These are phyloP conservation scores for Exocentrus adspersus DNA, from an alignment of 2,888 invertebrate species.

Conservation along the genomic window DNA sequence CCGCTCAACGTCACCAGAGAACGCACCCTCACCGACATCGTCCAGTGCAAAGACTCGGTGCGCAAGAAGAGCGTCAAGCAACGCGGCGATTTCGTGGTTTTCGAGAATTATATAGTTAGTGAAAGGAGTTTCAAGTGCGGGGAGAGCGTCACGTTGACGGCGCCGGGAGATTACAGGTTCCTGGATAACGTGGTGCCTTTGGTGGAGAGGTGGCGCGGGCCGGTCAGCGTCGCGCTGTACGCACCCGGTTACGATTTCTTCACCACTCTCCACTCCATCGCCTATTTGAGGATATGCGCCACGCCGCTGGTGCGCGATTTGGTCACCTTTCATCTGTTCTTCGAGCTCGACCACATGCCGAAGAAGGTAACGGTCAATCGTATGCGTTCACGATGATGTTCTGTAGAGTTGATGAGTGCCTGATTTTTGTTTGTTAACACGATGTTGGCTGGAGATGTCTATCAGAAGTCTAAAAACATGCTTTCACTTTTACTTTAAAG, in stretches of 20 bases:
- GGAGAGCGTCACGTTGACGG: slow-evolving; percentile 46
- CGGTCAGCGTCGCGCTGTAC: slow-evolving; percentile 84
- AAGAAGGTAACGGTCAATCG: slow-evolving; percentile 58
- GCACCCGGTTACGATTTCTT: slow-evolving; percentile 83
- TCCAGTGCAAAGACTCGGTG: slow-evolving; percentile 28
- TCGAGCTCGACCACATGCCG: slow-evolving; percentile 82
- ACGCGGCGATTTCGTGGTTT: slow-evolving; percentile 73
- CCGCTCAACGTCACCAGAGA: not conserved
- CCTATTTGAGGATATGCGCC: slow-evolving; percentile 78
- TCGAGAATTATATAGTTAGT: slow-evolving; percentile 80
- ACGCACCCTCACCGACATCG: slow-evolving; percentile 2
- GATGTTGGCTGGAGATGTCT: too few species aligned
- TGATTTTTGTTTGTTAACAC: too few species aligned
- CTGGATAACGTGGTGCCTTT: slow-evolving; percentile 85
- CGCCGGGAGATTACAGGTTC: slow-evolving; percentile 68
- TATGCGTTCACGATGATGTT: too few species aligned
- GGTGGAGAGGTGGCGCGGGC: slow-evolving; percentile 84
- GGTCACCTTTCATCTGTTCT: slow-evolving; percentile 87
- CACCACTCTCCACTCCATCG: slow-evolving; percentile 78
- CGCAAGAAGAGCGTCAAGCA: slow-evolving; percentile 32
- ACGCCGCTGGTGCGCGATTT: slow-evolving; percentile 76
- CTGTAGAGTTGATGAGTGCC: too few species aligned
- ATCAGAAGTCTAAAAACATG: too few species aligned
- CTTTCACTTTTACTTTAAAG: too few species aligned
- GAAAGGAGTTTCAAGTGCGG: slow-evolving; percentile 37